Evolutionary conservation across 2,113 vertebrate species (phyloP), one percentile per base, ranked within the genome.

Genomic region (Motacilla alba): DNA sequence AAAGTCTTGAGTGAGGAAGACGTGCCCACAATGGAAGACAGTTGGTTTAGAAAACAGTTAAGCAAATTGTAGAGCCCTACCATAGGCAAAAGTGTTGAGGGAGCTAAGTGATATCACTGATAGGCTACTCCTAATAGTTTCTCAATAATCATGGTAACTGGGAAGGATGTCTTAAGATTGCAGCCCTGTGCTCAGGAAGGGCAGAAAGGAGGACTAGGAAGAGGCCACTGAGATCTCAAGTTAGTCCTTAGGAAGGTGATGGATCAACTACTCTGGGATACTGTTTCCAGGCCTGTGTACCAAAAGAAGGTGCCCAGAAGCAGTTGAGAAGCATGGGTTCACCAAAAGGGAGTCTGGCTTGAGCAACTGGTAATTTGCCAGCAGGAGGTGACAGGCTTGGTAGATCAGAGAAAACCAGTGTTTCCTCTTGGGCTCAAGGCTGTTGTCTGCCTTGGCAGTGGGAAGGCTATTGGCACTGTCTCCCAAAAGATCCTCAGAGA

Each of bases 401-500:
- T 60, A 37, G 30, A 9, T 56, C 31, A 70, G n/a, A 17, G 6
- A 8, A 68, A 24, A 69, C 4, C 10, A 27, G 6, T 60, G 22
- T 50, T 60, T 62, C 17, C 16, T n/a, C 46, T 49, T 26, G 21
- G 37, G 59, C 59, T 78, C 18, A 22, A 52, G 12, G 35, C 30
- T 63, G 5, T 50, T 64, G 15, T 50, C 26, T 73, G 26, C 10
- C 14, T 33, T 83, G 28, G 30, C 31, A 67, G 7, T 31, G 37
- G 28, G 16, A 79, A 67, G 24, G 7, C n/a, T 74, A 9, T 31
- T 76, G 26, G 31, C 7, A 3, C 13, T 31, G 9, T 43, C 9
- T 84, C 23, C 33, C 2, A 4, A 5, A 81, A 56, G 24, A 13
- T 47, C 11, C 7, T 72, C 5, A 0, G 12, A 46, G 41, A 56